These are phyloP conservation scores for Synergus umbraculus DNA, from an alignment of 2,888 invertebrate species.

Conservation along the genomic window DNA sequence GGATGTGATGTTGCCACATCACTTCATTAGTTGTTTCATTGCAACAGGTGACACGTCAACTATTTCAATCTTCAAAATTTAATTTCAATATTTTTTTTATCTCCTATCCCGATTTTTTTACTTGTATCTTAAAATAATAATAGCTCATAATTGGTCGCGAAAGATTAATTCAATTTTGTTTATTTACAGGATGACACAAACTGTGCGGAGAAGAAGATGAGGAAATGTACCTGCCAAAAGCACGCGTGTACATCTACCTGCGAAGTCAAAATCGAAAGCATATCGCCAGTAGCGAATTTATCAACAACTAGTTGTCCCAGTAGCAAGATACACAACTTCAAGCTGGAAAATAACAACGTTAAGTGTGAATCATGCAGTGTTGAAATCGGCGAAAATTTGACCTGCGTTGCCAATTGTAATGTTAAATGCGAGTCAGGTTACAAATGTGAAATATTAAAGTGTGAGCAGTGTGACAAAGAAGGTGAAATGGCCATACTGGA, in stretches of 20 bases:
- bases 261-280: slow-evolving; percentile 73
- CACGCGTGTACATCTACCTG: slow-evolving; percentile 71
- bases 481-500: slow-evolving; percentile 72
- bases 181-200: slow-evolving; percentile 67
- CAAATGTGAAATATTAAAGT: slow-evolving; percentile 73
- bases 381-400: slow-evolving; percentile 66
- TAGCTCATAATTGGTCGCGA: not conserved
- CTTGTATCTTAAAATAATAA: not conserved
- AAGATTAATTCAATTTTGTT: not conserved
- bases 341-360: slow-evolving; percentile 74
- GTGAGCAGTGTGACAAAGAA: slow-evolving; percentile 74
- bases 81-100: too few relatives aligned
- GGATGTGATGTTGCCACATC: not conserved
- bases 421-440: slow-evolving; percentile 74
- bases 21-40: not conserved
- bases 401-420: slow-evolving; percentile 70
- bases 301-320: slow-evolving; percentile 60
- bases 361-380: slow-evolving; percentile 74
- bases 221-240: slow-evolving; percentile 70
- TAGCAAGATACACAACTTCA: slow-evolving; percentile 64
- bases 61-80: too few relatives aligned
- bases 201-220: slow-evolving; percentile 65
- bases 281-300: slow-evolving; percentile 69
- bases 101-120: too few relatives aligned
- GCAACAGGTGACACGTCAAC: too few relatives aligned